These are phyloP conservation scores for Astyanax mexicanus DNA, from an alignment of 2,797 vertebrate genomes.

Conservation along the genomic window DNA sequence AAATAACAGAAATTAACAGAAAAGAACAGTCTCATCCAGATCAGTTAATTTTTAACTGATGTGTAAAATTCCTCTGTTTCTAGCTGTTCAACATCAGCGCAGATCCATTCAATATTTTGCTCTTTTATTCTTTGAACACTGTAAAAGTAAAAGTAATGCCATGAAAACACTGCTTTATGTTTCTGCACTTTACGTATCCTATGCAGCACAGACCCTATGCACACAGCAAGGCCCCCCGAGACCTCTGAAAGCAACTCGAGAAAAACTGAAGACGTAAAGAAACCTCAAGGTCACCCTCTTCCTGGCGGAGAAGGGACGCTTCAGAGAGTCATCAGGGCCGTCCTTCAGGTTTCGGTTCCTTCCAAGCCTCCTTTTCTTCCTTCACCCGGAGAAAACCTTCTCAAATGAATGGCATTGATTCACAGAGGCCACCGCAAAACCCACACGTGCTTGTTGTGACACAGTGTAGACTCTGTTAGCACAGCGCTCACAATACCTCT, in stretches of 20 bases:
- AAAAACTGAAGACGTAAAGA: not conserved
- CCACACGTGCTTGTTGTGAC: not conserved
- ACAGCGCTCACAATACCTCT: not conserved
- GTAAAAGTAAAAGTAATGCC: not conserved
- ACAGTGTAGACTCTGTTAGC: not conserved
- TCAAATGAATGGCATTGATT: not conserved
- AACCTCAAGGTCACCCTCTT: constrained; percentile 25
- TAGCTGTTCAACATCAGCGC: not conserved
- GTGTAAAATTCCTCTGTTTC: too few species aligned
- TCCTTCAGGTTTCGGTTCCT: not conserved
- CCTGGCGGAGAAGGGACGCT: not conserved
- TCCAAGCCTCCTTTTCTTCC: constrained; percentile 3
- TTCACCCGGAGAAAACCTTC: not conserved
- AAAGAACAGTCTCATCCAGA: too few species aligned
- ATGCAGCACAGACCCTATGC: not conserved
- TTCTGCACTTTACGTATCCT: not conserved
- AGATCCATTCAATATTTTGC: not conserved
- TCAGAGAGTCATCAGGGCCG: not conserved
- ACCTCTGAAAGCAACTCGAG: constrained; percentile 25
- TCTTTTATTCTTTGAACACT: not conserved
- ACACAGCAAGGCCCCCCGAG: not conserved
- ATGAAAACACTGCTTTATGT: not conserved
- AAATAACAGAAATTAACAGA: too few species aligned
- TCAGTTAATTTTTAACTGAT: too few species aligned
- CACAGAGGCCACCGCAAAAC: not conserved